A percentile compares a stretch with the other conserved stretches of the same genome.
Evolutionary conservation across 2,888 invertebrate species (phyloP).

Genomic region (Dasysyrphus tricinctus): DNA sequence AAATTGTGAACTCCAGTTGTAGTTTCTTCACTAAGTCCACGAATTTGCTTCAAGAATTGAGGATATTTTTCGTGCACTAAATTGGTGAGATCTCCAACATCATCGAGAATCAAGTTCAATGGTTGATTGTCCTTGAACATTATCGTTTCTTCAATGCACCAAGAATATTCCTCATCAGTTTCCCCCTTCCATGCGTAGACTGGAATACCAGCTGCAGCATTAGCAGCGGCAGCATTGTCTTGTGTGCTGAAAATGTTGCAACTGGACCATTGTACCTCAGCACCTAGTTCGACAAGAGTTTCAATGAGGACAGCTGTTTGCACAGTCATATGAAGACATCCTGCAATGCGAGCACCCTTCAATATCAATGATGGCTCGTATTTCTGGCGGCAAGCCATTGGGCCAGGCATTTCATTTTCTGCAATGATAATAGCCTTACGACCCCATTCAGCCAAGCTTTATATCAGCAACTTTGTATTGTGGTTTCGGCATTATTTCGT

Average conservation of each 20-base stretch:
- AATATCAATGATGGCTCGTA: constrained; percentile 94
- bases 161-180: constrained; percentile 98
- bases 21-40: constrained; percentile 98
- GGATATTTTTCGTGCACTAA: constrained; percentile 97
- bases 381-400: constrained; percentile 96
- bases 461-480: constrained; percentile 88
- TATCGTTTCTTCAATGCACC: constrained; percentile 99
- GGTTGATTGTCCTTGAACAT: constrained; percentile 89
- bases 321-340: constrained; percentile 99
- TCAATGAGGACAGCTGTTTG: constrained; percentile 99
- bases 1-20: constrained; percentile 99
- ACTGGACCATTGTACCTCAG: constrained; percentile 99
- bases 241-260: constrained; percentile 99
- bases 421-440: constrained; percentile 98
- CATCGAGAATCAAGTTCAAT: constrained; percentile 98
- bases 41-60: constrained; percentile 90
- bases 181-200: constrained; percentile 99
- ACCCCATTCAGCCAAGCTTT: constrained; percentile 95
- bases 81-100: constrained; percentile 99
- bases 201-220: constrained; percentile 96
- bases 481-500: constrained; percentile 80
- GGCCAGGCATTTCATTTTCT: constrained; percentile 99
- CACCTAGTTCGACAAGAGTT: constrained; percentile 97
- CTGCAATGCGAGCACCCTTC: constrained; percentile 97
- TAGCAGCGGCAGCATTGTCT: constrained; percentile 99